Percentiles rank a stretch among this genome's conserved stretches.
These are phyloP conservation scores for Desmophyllum pertusum DNA, from an alignment of 92 coral and sea anemone species.

Conservation along the genomic window DNA sequence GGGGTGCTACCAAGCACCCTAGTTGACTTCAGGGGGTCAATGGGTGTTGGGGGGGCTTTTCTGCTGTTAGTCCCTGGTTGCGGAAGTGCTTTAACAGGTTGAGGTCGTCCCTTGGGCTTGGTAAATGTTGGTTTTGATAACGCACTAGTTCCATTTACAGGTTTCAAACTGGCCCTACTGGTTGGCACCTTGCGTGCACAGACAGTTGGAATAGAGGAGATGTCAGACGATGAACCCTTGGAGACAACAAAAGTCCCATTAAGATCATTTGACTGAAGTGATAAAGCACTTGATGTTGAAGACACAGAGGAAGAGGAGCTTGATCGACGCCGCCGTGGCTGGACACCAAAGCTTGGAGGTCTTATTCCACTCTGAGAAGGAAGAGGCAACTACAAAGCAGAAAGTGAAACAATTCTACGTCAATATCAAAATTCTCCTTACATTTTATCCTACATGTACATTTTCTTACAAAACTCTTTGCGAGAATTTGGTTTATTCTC, in stretches of 20 bases:
- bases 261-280: slow-evolving; percentile 58
- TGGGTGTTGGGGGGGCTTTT: slow-evolving; percentile 43
- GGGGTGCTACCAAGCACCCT: slow-evolving; percentile 25
- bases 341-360: slow-evolving; percentile 65
- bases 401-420: background rate
- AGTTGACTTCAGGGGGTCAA: background rate
- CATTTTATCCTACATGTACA: background rate
- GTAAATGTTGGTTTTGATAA: slow-evolving; percentile 61
- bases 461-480: too few species aligned
- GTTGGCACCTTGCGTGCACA: slow-evolving; percentile 47
- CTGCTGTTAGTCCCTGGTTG: slow-evolving; percentile 36
- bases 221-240: slow-evolving; percentile 35
- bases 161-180: slow-evolving; percentile 67
- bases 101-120: slow-evolving; percentile 70
- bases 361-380: slow-evolving; percentile 67
- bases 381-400: slow-evolving; percentile 40
- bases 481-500: too few species aligned
- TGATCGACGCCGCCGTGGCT: slow-evolving; percentile 63
- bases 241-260: slow-evolving; percentile 74
- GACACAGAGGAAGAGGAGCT: slow-evolving; percentile 79
- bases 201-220: slow-evolving; percentile 20
- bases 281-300: slow-evolving; percentile 75
- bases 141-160: slow-evolving; percentile 28
- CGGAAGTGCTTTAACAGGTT: slow-evolving; percentile 90
- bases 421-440: background rate